Conservation (phyloP, 2,113 vertebrate genomes). For the Ardeotis arabs region DNA sequence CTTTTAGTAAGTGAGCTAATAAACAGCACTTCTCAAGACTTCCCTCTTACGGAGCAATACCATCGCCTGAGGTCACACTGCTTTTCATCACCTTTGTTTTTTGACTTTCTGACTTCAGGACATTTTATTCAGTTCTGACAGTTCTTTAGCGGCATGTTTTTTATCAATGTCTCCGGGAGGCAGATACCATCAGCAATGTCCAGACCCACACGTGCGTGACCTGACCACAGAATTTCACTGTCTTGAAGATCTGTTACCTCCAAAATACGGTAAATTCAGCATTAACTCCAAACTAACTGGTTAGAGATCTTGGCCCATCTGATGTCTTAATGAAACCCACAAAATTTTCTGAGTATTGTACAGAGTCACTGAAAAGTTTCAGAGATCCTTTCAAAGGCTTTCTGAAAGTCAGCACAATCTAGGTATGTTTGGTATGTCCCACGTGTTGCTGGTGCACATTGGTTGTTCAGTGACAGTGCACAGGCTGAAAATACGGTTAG, state of each 20-base stretch:
- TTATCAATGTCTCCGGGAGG: neutral
- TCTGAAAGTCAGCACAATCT: neutral
- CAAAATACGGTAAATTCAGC: neutral
- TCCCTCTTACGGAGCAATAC: neutral
- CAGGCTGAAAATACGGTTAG: neutral
- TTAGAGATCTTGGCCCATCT: neutral
- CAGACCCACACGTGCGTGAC: neutral
- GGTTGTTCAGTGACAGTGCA: neutral
- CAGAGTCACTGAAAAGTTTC: neutral
- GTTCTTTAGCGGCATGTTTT: neutral
- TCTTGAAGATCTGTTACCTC: neutral
- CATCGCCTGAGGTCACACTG: neutral
- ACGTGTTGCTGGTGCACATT: neutral
- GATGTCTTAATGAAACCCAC: neutral
- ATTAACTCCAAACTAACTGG: neutral
- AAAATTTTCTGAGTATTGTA: neutral
- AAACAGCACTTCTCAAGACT: neutral
- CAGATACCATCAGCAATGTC: constrained; percentile 1
- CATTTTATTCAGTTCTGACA: neutral
- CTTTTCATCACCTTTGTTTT: neutral
- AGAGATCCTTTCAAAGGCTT: neutral
- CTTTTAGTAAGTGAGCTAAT: neutral
- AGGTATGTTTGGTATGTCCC: neutral
- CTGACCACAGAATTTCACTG: neutral
- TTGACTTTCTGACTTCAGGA: neutral